Percentiles rank a stretch among this genome's conserved stretches.
Evolutionary conservation across 2,888 invertebrate genomes (phyloP).

Genomic region (Macrosiphum euphorbiae): DNA sequence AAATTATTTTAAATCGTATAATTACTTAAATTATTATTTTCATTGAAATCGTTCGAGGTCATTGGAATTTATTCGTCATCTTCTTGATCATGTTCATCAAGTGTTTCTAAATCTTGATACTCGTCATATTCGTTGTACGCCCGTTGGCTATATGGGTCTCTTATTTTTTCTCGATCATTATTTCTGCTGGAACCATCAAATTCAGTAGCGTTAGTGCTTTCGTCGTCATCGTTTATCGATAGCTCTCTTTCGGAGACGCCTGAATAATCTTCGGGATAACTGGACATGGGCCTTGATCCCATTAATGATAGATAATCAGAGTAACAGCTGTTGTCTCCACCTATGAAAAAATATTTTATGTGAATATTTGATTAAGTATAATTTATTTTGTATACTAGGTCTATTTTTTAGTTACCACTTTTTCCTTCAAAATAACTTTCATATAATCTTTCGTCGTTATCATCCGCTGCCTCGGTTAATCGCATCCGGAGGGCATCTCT

Average conservation of each 20-base stretch:
- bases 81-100: slow-evolving; percentile 14
- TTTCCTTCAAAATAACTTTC: neutral
- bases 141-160: neutral
- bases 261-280: neutral
- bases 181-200: neutral
- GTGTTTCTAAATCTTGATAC: neutral
- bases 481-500: slow-evolving; percentile 21
- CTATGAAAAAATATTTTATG: neutral
- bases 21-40: neutral
- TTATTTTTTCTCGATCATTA: neutral
- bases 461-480: neutral
- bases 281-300: neutral
- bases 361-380: neutral
- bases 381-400: neutral
- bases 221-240: neutral
- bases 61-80: neutral
- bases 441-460: neutral
- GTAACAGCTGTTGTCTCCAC: neutral
- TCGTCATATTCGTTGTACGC: neutral
- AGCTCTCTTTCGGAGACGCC: neutral
- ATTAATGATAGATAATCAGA: slow-evolving; percentile 11
- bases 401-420: neutral
- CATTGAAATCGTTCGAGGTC: neutral
- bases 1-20: neutral
- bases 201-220: neutral